Conservation (phyloP, 2,113 vertebrate genomes). For the Megalops atlanticus region DNA sequence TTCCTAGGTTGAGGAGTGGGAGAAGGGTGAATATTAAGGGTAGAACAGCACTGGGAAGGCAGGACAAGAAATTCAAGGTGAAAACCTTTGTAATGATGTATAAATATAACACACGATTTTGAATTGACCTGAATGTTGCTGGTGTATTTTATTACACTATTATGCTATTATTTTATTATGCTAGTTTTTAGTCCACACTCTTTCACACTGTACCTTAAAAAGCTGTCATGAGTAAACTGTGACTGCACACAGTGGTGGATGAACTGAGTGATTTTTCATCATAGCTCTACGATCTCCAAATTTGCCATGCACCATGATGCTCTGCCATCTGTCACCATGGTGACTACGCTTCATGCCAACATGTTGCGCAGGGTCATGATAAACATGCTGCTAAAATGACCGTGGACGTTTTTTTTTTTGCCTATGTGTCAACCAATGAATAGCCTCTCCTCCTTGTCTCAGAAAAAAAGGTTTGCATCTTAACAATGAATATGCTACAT, state of each 20-base stretch:
- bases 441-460: background rate
- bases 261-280: slow-evolving; percentile 54
- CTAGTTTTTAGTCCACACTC: background rate
- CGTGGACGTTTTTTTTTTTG: slow-evolving; percentile 43
- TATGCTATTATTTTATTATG: too few relatives aligned
- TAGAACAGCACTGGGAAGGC: too few relatives aligned
- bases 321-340: slow-evolving; percentile 74
- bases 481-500: background rate
- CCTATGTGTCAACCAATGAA: background rate
- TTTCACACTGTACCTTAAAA: background rate
- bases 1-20: background rate
- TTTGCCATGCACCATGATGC: slow-evolving; percentile 73
- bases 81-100: background rate
- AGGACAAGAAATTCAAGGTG: too few relatives aligned
- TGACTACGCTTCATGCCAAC: slow-evolving; percentile 66
- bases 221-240: background rate
- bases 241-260: background rate
- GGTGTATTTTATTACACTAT: too few relatives aligned
- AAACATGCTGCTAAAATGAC: slow-evolving; percentile 55
- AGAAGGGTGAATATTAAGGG: too few relatives aligned
- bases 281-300: slow-evolving; percentile 55
- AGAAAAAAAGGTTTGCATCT: background rate
- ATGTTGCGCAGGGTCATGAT: slow-evolving; percentile 69
- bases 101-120: background rate
- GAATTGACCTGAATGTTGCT: background rate